Conservation (phyloP, 2,113 vertebrate species). For the Colius striatus region DNA sequence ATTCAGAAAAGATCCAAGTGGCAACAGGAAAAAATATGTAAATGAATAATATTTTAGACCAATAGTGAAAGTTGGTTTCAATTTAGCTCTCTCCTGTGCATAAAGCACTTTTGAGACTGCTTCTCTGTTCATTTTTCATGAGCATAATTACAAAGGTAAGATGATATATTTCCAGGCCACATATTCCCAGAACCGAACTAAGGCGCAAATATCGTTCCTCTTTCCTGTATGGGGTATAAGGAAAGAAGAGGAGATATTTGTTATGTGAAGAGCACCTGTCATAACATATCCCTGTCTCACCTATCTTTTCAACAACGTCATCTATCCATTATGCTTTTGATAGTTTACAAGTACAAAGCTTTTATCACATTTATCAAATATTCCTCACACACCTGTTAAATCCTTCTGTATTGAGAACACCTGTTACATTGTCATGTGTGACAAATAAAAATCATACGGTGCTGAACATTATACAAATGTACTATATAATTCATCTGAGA, state of each 20-base stretch:
- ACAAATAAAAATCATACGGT: neutral
- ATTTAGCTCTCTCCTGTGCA: fast-evolving
- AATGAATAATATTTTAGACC: fast-evolving
- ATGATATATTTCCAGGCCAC: neutral
- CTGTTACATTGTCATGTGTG: neutral
- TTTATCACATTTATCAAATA: neutral
- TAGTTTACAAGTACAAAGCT: neutral
- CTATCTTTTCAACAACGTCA: neutral
- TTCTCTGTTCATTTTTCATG: neutral
- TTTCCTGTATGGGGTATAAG: neutral
- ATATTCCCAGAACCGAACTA: neutral
- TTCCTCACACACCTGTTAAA: neutral
- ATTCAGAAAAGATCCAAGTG: neutral
- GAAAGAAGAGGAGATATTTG: neutral
- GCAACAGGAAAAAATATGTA: neutral
- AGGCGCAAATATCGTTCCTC: neutral
- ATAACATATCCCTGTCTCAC: neutral
- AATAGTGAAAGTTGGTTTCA: neutral
- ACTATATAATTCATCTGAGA: neutral
- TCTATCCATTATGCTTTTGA: neutral
- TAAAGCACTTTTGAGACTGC: neutral
- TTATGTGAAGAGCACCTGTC: neutral
- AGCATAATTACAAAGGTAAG: fast-evolving
- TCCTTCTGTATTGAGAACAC: neutral
- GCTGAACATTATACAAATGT: neutral